phyloP scores from a whole-genome alignment of 2,113 vertebrate genomes.

The Mormyrus lacerda region DNA sequence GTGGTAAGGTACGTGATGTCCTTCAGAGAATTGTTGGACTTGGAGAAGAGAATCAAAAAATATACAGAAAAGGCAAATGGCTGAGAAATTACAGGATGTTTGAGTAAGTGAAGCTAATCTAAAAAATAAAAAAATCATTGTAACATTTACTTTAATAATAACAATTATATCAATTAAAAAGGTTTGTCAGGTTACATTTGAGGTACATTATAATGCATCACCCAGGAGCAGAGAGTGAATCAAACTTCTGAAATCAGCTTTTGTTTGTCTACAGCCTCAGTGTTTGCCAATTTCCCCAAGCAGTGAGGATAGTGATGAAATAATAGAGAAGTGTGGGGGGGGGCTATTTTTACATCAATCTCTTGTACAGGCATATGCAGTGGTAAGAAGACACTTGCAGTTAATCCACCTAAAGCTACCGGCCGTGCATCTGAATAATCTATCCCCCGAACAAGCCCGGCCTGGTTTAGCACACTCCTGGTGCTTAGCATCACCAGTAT shows the following conservation, averaged over 20 bases:
- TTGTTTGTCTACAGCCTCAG: background rate
- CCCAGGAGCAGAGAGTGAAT: background rate
- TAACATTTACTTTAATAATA: background rate
- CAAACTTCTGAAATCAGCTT: background rate
- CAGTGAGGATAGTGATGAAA: background rate
- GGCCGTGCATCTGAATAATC: background rate
- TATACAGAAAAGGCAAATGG: background rate
- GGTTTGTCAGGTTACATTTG: background rate
- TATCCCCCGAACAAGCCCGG: background rate
- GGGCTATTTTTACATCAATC: slow-evolving; percentile 1
- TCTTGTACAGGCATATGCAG: background rate
- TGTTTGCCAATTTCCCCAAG: background rate
- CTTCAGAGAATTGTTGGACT: background rate
- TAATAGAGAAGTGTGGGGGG: background rate
- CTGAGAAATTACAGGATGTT: background rate
- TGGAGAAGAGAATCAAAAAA: background rate
- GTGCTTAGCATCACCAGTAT: background rate
- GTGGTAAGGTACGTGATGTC: background rate
- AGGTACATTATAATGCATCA: background rate
- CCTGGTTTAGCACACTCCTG: background rate
- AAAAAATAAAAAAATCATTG: background rate
- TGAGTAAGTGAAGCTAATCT: background rate
- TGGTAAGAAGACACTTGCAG: slow-evolving; percentile 10
- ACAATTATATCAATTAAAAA: background rate
- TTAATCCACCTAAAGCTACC: background rate